phyloP scores from a whole-genome alignment of 2,113 vertebrate species.

The Pollimyrus isidori region DNA sequence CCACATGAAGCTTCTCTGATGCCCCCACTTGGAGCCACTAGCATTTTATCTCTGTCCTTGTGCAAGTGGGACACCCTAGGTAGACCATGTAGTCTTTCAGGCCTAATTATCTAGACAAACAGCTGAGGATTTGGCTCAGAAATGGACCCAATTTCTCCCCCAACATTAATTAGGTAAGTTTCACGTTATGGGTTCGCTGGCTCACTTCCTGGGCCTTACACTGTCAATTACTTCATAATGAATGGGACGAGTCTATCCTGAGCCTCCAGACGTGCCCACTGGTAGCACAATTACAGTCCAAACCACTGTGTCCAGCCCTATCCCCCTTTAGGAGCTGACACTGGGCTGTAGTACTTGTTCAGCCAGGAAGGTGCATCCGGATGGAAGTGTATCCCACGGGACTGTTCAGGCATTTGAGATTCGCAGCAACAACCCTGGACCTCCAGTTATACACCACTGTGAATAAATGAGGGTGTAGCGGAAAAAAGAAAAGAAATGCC shows the following conservation, averaged over 20 bases:
- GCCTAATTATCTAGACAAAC: slow-evolving; percentile 6
- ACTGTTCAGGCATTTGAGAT: neutral
- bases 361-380: neutral
- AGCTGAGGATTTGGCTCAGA: neutral
- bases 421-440: neutral
- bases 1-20: neutral
- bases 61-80: neutral
- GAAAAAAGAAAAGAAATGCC: neutral
- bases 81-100: neutral
- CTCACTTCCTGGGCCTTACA: neutral
- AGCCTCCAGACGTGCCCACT: neutral
- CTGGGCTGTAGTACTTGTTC: neutral
- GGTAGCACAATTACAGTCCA: neutral
- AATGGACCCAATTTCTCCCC: neutral
- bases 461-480: neutral
- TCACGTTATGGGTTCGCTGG: neutral
- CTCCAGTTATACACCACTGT: neutral
- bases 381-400: neutral
- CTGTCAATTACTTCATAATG: slow-evolving; percentile 2
- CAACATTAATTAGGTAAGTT: neutral
- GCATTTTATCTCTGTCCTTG: neutral
- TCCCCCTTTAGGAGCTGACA: neutral
- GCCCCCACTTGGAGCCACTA: neutral
- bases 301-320: too few relatives aligned
- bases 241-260: neutral